Conservation (phyloP, 2,113 vertebrate genomes). For the Paracanthobrama guichenoti region DNA sequence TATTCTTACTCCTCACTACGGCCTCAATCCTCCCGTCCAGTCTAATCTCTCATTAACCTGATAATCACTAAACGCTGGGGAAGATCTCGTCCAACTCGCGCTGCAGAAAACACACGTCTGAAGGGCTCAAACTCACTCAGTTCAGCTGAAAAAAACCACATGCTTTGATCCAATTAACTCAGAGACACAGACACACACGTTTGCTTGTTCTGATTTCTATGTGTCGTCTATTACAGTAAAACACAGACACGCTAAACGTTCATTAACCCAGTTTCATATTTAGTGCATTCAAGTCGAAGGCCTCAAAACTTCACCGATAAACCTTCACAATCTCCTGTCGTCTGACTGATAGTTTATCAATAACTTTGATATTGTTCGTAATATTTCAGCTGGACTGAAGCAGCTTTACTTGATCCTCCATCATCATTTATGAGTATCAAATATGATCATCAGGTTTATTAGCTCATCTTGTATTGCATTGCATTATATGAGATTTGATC, state of each 20-base stretch:
- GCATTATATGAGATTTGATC: background rate
- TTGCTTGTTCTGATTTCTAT: background rate
- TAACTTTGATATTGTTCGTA: background rate
- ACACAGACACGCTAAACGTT: background rate
- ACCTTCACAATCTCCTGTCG: background rate
- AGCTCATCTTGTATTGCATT: background rate
- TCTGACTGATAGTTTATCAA: no score
- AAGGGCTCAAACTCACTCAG: no score
- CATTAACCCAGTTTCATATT: background rate
- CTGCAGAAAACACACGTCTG: background rate
- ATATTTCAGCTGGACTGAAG: background rate
- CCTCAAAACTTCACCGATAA: background rate
- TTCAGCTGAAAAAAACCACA: background rate
- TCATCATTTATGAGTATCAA: background rate
- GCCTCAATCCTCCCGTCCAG: slow-evolving; percentile 52
- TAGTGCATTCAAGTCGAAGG: background rate
- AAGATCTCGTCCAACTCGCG: background rate
- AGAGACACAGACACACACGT: background rate
- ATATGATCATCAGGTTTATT: background rate
- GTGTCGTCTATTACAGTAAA: background rate
- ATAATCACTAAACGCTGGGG: background rate
- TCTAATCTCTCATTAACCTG: slow-evolving; percentile 61
- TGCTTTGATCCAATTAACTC: background rate
- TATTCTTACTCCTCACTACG: slow-evolving; percentile 27
- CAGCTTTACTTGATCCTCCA: background rate